These are phyloP conservation scores for Sebastes aleutianus DNA, from an alignment of 2,797 vertebrate species.

Conservation along the genomic window DNA sequence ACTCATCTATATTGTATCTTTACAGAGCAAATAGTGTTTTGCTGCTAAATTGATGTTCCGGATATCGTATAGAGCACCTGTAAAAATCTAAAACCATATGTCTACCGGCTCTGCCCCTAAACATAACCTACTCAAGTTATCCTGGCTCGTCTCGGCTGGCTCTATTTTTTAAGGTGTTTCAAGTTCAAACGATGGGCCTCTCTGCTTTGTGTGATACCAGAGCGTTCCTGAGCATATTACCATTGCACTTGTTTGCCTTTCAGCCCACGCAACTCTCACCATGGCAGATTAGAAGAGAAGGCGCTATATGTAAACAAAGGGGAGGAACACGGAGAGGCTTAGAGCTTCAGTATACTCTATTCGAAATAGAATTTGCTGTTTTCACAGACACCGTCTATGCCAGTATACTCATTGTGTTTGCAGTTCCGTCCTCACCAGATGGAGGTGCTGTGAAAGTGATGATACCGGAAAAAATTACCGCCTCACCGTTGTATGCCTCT, in stretches of 20 bases:
- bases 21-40: too few relatives aligned
- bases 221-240: constrained; percentile 25
- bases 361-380: constrained; percentile 14
- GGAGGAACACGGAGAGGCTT: constrained; percentile 28
- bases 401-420: background rate
- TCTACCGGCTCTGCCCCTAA: background rate
- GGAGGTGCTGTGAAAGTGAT: background rate
- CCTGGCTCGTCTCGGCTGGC: background rate
- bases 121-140: background rate
- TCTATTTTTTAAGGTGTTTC: background rate
- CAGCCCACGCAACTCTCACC: constrained; percentile 37
- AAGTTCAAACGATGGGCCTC: constrained; percentile 14
- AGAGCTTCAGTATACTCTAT: constrained; percentile 2
- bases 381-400: constrained; percentile 12
- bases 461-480: background rate
- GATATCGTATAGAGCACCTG: background rate
- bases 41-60: too few relatives aligned
- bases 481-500: background rate
- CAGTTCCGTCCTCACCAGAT: background rate
- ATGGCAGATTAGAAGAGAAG: constrained; percentile 48
- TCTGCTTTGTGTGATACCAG: constrained; percentile 41
- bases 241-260: constrained; percentile 34
- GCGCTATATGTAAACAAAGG: constrained; percentile 40
- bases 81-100: background rate
- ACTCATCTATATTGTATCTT: too few relatives aligned